phyloP scores from a whole-genome alignment of 2,888 invertebrate species.

The Polyploca ridens region DNA sequence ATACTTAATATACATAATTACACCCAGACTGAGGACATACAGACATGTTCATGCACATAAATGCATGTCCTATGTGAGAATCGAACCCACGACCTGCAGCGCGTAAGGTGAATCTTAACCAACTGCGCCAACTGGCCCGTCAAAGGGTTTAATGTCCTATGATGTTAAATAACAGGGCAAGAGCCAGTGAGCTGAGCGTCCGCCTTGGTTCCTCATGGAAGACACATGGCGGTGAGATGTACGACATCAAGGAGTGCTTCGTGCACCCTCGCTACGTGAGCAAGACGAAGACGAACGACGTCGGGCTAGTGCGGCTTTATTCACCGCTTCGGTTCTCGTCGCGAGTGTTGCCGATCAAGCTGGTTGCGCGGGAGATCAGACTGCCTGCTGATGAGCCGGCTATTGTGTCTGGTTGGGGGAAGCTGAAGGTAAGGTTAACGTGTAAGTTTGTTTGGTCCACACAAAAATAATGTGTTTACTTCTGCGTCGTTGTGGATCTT shows the following conservation, averaged over 20 bases:
- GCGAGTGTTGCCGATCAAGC: conserved; percentile 64
- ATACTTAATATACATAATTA: too few relatives aligned
- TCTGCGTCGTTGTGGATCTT: too few relatives aligned
- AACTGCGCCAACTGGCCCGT: too few relatives aligned
- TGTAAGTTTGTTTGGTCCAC: too few relatives aligned
- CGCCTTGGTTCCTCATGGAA: conserved; percentile 81
- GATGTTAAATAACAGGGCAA: conserved; percentile 50
- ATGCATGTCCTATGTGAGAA: too few relatives aligned
- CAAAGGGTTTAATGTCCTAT: too few relatives aligned
- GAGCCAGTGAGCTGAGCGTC: conserved; percentile 68
- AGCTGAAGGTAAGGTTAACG: conserved; percentile 51
- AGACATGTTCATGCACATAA: too few relatives aligned
- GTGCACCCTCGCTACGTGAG: conserved; percentile 75
- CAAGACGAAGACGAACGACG: conserved; percentile 75
- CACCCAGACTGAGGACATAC: too few relatives aligned
- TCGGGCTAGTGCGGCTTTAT: conserved; percentile 73
- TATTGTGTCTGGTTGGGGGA: conserved; percentile 80
- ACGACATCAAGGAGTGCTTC: conserved; percentile 68
- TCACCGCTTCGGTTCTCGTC: conserved; percentile 67
- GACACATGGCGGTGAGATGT: conserved; percentile 79
- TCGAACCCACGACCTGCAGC: too few relatives aligned
- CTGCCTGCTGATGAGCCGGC: conserved; percentile 61
- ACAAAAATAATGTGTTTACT: too few relatives aligned
- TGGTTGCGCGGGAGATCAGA: conserved; percentile 55
- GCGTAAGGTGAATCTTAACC: too few relatives aligned